phyloP scores from a whole-genome alignment of 1,140 invertebrate genomes.

The Lordiphosa collinella region DNA sequence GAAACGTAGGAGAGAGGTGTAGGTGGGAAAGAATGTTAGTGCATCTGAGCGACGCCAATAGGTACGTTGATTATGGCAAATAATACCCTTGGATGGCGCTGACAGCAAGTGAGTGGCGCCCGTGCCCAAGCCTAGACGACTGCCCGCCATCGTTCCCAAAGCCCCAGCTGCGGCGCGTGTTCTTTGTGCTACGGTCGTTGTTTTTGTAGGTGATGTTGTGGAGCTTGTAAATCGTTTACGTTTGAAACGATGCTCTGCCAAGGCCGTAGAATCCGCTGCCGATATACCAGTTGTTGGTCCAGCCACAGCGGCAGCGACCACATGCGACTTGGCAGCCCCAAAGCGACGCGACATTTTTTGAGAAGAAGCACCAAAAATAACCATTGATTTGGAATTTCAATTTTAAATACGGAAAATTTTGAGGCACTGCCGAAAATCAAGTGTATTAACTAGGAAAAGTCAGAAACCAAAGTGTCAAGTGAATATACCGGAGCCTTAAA shows the following conservation, averaged over 20 bases:
- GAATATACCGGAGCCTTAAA: not conserved
- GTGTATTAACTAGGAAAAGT: not conserved
- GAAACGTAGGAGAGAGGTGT: constrained; percentile 28
- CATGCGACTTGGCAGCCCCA: not conserved
- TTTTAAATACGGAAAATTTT: constrained; percentile 14
- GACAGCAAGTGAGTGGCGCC: constrained; percentile 1
- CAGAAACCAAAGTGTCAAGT: too few species aligned
- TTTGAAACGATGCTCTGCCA: not conserved
- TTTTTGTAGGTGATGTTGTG: too few species aligned
- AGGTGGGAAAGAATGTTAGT: constrained; percentile 45
- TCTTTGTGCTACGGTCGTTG: not conserved
- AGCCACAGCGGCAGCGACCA: not conserved
- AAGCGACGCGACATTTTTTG: constrained; percentile 11
- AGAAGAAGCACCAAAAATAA: constrained; percentile 5
- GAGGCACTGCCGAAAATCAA: constrained; percentile 11
- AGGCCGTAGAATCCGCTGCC: not conserved
- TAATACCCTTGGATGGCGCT: constrained; percentile 41
- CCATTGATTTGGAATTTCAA: constrained; percentile 40
- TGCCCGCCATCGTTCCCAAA: not conserved
- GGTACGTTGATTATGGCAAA: constrained; percentile 11
- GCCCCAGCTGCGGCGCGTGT: constrained; percentile 11
- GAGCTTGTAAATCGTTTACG: not conserved
- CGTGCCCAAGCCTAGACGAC: constrained; percentile 8
- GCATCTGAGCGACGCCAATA: constrained; percentile 21
- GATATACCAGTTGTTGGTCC: not conserved